Percentiles rank a stretch among this genome's conserved stretches.
phyloP scores from a whole-genome alignment of 2,113 vertebrate species.

The Gallinago jamesoni region DNA sequence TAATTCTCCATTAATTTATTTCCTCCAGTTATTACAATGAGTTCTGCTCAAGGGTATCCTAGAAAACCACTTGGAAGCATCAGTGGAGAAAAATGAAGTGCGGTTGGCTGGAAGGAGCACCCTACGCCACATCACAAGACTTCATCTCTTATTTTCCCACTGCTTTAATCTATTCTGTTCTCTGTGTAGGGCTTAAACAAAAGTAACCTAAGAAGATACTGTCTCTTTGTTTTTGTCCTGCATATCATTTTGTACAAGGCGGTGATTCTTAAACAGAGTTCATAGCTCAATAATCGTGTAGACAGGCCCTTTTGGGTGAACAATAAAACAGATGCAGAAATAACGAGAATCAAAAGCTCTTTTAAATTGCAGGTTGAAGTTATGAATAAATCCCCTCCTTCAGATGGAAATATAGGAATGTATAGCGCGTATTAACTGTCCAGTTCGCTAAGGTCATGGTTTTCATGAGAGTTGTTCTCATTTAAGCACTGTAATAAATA shows the following conservation, averaged over 20 bases:
- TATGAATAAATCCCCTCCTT: background rate
- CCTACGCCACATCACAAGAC: constrained; percentile 50
- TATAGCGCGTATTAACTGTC: background rate
- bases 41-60: constrained; percentile 65
- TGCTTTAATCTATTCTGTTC: constrained; percentile 64
- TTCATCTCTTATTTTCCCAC: constrained; percentile 56
- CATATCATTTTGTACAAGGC: constrained; percentile 33
- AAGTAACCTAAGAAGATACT: constrained; percentile 56
- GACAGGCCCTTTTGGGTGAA: background rate
- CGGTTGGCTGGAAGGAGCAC: constrained; percentile 55
- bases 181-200: constrained; percentile 59
- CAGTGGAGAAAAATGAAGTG: constrained; percentile 48
- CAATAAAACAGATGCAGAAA: constrained; percentile 4
- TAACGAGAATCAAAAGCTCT: background rate
- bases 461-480: background rate
- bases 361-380: constrained; percentile 21
- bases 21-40: constrained; percentile 72
- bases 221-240: constrained; percentile 57
- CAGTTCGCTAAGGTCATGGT: background rate
- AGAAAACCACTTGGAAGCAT: constrained; percentile 61
- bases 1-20: constrained; percentile 68
- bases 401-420: background rate
- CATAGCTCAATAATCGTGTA: background rate
- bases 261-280: background rate
- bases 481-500: constrained; percentile 4